Evolutionary conservation across 2,888 invertebrate species (phyloP).

Genomic region (Tenthredo mesomela): DNA sequence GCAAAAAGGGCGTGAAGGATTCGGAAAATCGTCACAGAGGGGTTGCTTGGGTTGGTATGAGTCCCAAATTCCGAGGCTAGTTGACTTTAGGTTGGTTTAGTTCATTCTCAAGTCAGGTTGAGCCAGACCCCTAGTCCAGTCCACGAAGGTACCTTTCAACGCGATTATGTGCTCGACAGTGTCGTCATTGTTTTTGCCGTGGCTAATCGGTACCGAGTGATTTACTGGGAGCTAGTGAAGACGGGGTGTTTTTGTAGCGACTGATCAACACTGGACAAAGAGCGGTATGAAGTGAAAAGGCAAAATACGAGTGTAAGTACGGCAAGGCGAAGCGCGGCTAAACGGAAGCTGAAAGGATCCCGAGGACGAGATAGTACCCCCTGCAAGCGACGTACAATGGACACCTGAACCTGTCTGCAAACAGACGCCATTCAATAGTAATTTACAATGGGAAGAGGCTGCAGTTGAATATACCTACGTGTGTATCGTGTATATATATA

Average conservation of each 20-base stretch:
- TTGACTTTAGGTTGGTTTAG: neutral
- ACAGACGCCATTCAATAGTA: constrained; percentile 43
- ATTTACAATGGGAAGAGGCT: constrained; percentile 32
- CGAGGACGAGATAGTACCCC: constrained; percentile 11
- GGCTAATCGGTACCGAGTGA: constrained; percentile 57
- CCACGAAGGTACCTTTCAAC: constrained; percentile 19
- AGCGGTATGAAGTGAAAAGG: constrained; percentile 16
- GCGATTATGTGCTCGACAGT: constrained; percentile 54
- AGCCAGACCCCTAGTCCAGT: neutral
- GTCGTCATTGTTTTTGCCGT: constrained; percentile 60
- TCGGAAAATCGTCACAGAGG: constrained; percentile 14
- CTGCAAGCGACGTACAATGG: constrained; percentile 26
- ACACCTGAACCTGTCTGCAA: constrained; percentile 48
- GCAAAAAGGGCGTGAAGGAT: constrained; percentile 42
- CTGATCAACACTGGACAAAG: constrained; percentile 24
- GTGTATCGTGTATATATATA: neutral
- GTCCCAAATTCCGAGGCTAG: constrained; percentile 13
- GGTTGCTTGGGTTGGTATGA: neutral
- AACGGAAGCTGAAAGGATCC: constrained; percentile 51
- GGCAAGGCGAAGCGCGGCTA: constrained; percentile 32
- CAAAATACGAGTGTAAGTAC: constrained; percentile 35
- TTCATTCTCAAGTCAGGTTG: neutral
- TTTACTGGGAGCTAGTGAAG: constrained; percentile 29
- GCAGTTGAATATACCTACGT: neutral
- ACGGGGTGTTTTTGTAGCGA: constrained; percentile 18